Percentiles rank a stretch among this genome's conserved stretches.
phyloP scores from a whole-genome alignment of 2,113 vertebrate species.

The Aptenodytes patagonicus region DNA sequence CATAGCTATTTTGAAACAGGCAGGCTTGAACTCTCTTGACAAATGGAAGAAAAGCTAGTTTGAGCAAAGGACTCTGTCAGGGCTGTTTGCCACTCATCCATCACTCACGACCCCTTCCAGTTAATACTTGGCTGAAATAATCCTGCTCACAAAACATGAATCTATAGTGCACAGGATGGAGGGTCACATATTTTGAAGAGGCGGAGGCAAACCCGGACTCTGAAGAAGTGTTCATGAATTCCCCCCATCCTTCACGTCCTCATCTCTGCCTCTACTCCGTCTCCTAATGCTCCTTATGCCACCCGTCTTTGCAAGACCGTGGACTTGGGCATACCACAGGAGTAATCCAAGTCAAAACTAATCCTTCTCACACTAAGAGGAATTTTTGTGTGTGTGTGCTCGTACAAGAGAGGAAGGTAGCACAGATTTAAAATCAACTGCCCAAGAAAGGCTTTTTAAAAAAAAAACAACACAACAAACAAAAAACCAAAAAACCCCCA shows the following conservation, averaged over 20 bases:
- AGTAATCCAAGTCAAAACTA: not conserved
- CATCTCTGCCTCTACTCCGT: accelerated
- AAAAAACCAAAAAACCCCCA: no score
- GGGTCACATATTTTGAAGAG: not conserved
- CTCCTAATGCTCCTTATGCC: not conserved
- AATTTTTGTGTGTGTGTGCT: not conserved
- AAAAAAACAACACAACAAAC: not conserved
- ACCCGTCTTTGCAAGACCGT: not conserved
- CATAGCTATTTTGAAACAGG: not conserved
- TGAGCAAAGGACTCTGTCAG: not conserved
- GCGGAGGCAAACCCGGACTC: not conserved
- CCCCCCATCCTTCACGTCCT: not conserved
- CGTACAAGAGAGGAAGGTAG: not conserved
- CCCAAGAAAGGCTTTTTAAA: not conserved
- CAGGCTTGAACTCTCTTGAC: not conserved
- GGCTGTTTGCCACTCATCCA: not conserved
- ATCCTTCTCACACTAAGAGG: not conserved
- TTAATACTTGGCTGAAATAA: conserved; percentile 8
- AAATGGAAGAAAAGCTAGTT: not conserved
- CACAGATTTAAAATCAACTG: not conserved
- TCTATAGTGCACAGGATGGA: not conserved
- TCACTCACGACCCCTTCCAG: not conserved
- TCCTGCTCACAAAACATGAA: not conserved
- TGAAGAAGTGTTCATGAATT: not conserved
- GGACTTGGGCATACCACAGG: not conserved